phyloP scores from a whole-genome alignment of 2,113 vertebrate species.

The Platanista minor region DNA sequence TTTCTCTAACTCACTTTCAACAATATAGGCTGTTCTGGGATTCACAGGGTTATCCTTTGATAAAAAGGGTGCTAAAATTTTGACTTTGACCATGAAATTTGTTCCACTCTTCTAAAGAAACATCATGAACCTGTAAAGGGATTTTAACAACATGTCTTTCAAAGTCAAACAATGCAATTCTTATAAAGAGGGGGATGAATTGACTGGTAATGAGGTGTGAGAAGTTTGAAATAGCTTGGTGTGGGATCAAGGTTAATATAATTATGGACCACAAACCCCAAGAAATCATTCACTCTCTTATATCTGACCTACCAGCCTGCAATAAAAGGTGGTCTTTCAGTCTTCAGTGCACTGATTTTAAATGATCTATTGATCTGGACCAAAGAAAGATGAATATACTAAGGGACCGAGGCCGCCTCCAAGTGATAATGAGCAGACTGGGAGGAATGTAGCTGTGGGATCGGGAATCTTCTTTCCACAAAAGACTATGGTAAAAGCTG shows the following conservation, averaged over 20 bases:
- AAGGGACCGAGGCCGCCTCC: conserved; percentile 51
- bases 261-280: conserved; percentile 57
- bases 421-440: conserved; percentile 64
- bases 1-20: not conserved
- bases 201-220: conserved; percentile 70
- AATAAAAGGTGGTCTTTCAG: conserved; percentile 69
- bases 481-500: conserved; percentile 60
- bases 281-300: conserved; percentile 66
- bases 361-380: conserved; percentile 72
- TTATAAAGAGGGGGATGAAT: conserved; percentile 43
- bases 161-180: conserved; percentile 67
- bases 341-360: conserved; percentile 69
- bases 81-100: conserved; percentile 71
- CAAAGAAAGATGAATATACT: conserved; percentile 67
- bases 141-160: conserved; percentile 73
- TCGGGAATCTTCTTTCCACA: conserved; percentile 30
- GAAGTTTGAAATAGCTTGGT: conserved; percentile 64
- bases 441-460: conserved; percentile 63
- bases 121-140: conserved; percentile 64
- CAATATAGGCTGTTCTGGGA: not conserved
- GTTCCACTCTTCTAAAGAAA: conserved; percentile 60
- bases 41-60: conserved; percentile 39
- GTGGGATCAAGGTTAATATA: conserved; percentile 65
- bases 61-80: conserved; percentile 62
- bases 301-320: conserved; percentile 57